Evolutionary conservation across 2,888 invertebrate genomes (phyloP), one percentile per base, ranked within the genome.

Genomic region (Ennomos erosarius): DNA sequence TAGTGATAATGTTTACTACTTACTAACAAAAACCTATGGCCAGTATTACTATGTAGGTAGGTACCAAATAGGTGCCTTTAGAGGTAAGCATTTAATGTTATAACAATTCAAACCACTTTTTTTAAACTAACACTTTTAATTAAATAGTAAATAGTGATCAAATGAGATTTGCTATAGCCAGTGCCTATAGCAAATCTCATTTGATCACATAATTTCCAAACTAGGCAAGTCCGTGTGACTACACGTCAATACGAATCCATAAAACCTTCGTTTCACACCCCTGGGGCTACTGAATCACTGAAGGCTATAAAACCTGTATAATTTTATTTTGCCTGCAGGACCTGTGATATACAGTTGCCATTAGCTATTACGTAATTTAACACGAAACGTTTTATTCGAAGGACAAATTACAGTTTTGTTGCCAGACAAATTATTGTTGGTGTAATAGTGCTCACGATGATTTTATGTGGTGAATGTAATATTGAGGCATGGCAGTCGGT

Each of bases 251-350:
- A 62, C 61, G 48, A 62, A 59, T 52, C 69, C 58, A 67, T 79
- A 79, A 78, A 79, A 55, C 71, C 75, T 55, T 69, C 58, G 46
- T 53, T 68, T 68, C 61, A 57, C 70, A 67, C 70, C 73, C 77
- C 40, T 39, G 68, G 71, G 76, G 67, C 65, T 58, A 50, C 67
- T 67, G 67, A 64, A 65, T 70, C 67, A 70, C 64, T 60, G 56
- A 66, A 65, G 57, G 70, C 76, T 70, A 76, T 78, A 78, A 78
- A 78, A 74, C 74, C 68, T 71, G 72, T 59, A 67, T 78, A 76
- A 70, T 78, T 76, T 79, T 78, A 75, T 78, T 74, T 76, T 69
- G 64, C 74, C 74, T 71, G 57, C 59, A 71, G 69, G 74, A 71
- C 66, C 42, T 51, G 67, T 76, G 69, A 73, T 70, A 65, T 68